phyloP scores from a whole-genome alignment of 2,113 vertebrate species.

The Thymallus thymallus region DNA sequence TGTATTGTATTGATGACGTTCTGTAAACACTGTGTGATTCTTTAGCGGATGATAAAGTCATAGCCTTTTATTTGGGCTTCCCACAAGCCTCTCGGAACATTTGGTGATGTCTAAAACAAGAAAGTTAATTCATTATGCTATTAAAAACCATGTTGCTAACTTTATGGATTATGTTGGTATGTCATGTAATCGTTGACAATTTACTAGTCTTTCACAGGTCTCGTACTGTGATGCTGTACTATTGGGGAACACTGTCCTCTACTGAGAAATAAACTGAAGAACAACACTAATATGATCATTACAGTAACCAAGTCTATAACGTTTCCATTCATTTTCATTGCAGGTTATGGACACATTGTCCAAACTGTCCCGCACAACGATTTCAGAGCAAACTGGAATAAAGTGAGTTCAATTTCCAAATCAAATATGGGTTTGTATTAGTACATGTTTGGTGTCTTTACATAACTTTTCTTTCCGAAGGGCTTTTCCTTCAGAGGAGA shows the following conservation, averaged over 20 bases:
- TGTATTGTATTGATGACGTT: too few relatives aligned
- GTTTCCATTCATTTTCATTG: constrained; percentile 4
- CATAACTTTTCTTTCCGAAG: constrained; percentile 57
- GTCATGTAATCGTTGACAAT: too few relatives aligned
- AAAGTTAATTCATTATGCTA: too few relatives aligned
- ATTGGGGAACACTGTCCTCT: constrained; percentile 56
- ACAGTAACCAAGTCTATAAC: too few relatives aligned
- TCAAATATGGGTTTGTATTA: background rate
- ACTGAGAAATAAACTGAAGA: constrained; percentile 26
- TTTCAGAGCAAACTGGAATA: constrained; percentile 84
- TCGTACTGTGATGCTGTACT: background rate
- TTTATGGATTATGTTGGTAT: too few relatives aligned
- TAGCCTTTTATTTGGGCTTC: too few relatives aligned
- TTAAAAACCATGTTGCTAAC: too few relatives aligned
- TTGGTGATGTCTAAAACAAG: too few relatives aligned
- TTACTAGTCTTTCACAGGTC: background rate
- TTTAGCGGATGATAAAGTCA: too few relatives aligned
- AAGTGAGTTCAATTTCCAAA: constrained; percentile 71
- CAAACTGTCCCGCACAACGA: constrained; percentile 84
- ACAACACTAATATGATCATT: constrained; percentile 15
- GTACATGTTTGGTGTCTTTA: background rate
- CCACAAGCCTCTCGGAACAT: too few relatives aligned
- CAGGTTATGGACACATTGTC: constrained; percentile 96
- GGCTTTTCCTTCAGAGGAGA: constrained; percentile 92
- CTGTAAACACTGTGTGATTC: too few relatives aligned